Percentiles rank a stretch among this genome's conserved stretches.
phyloP scores from a whole-genome alignment of 2,113 vertebrate species.

The Siniperca knerii region DNA sequence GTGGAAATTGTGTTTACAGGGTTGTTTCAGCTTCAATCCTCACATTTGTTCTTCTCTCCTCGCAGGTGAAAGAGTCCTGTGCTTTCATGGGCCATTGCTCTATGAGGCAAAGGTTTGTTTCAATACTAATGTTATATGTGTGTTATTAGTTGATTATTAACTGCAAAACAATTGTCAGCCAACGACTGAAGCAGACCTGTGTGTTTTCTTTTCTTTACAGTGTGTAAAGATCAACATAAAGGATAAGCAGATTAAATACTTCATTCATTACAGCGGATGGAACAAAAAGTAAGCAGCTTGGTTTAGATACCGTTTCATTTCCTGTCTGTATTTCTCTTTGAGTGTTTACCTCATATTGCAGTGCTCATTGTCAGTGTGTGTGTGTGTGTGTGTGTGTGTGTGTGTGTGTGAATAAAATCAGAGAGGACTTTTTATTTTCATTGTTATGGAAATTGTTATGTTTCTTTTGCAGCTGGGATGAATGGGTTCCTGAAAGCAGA shows the following conservation, averaged over 20 bases:
- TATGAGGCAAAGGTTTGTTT: constrained; percentile 96
- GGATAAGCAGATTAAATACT: constrained; percentile 99
- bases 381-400: background rate
- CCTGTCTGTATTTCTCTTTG: background rate
- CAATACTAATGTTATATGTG: background rate
- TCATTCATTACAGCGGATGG: constrained; percentile 99
- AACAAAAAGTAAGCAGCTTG: constrained; percentile 96
- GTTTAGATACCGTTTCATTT: background rate
- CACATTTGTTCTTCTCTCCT: constrained; percentile 29
- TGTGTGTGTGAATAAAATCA: background rate
- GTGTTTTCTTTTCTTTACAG: constrained; percentile 82
- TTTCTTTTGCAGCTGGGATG: constrained; percentile 92
- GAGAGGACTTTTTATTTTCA: background rate
- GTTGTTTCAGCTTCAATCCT: background rate
- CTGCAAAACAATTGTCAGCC: background rate
- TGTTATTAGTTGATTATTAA: background rate
- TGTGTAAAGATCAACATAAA: constrained; percentile 99
- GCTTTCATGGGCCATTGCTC: constrained; percentile 98
- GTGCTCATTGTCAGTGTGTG: background rate
- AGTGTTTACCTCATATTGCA: too few relatives aligned
- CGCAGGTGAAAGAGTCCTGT: constrained; percentile 97
- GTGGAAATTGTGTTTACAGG: background rate
- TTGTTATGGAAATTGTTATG: background rate
- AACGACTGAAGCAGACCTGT: constrained; percentile 11
- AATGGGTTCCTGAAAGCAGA: constrained; percentile 99